Conservation (phyloP, 2,888 invertebrate genomes). For the Torymus tubicola region DNA sequence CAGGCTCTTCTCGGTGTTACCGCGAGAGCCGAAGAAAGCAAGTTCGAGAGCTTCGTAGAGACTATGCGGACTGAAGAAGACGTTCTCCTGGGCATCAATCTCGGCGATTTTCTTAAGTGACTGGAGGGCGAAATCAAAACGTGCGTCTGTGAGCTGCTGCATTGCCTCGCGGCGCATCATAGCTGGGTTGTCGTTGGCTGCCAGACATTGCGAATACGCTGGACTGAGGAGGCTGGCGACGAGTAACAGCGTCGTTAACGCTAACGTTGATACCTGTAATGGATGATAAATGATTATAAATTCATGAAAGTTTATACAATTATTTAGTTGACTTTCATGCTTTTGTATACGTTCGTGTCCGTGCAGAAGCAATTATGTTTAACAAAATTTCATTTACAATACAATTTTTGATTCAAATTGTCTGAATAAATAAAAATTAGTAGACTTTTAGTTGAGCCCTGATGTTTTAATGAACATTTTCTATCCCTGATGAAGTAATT, state of each 20-base stretch:
- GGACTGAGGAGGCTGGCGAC: slow-evolving; percentile 55
- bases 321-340: too few species aligned
- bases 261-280: slow-evolving; percentile 50
- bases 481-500: too few species aligned
- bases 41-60: slow-evolving; percentile 88
- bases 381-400: too few species aligned
- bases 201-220: slow-evolving; percentile 76
- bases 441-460: too few species aligned
- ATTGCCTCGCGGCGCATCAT: slow-evolving; percentile 69
- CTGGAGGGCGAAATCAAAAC: slow-evolving; percentile 84
- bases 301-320: too few species aligned
- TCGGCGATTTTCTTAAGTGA: slow-evolving; percentile 83
- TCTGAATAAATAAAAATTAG: too few species aligned
- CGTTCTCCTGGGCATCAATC: slow-evolving; percentile 83
- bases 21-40: slow-evolving; percentile 87
- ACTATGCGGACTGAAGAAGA: slow-evolving; percentile 93
- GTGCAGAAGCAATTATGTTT: too few species aligned
- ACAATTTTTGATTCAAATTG: too few species aligned
- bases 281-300: too few species aligned
- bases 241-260: slow-evolving; percentile 58
- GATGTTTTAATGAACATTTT: too few species aligned
- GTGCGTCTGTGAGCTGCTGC: slow-evolving; percentile 79
- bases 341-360: too few species aligned
- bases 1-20: slow-evolving; percentile 83
- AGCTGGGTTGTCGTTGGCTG: slow-evolving; percentile 74